Evolutionary conservation across 30 jellyfish, hydroid and myxozoan genomes (phyloP).

Genomic region (Turritopsis dohrnii): DNA sequence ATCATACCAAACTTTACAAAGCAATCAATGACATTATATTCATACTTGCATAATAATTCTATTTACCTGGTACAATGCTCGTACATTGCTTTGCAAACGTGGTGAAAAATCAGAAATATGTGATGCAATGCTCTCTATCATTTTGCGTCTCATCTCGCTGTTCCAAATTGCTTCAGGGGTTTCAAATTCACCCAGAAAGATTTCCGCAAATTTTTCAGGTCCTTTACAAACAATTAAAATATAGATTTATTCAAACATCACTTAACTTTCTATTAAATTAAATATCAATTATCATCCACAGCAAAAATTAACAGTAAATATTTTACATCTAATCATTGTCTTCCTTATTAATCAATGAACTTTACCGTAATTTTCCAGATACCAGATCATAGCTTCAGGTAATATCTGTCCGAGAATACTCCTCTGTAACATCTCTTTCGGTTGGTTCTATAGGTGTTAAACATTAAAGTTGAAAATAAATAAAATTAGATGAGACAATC

Average conservation of each 20-base stretch:
- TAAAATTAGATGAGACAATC: no score
- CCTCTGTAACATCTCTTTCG: constrained; percentile 61
- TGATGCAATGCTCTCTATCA: constrained; percentile 90
- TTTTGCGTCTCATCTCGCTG: constrained; percentile 91
- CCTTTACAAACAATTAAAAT: no score
- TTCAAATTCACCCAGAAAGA: constrained; percentile 89
- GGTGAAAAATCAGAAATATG: constrained; percentile 93
- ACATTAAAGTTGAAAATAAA: not conserved
- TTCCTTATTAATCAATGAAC: not conserved
- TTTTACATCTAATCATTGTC: not conserved
- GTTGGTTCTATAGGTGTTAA: constrained; percentile 28
- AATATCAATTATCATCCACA: no score
- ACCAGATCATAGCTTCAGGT: constrained; percentile 96
- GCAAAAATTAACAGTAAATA: no score
- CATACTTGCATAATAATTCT: no score
- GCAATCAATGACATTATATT: no score
- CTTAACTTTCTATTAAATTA: no score
- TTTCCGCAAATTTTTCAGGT: constrained; percentile 82
- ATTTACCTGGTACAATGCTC: constrained; percentile 91
- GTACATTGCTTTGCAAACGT: constrained; percentile 67
- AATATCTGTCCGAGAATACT: constrained; percentile 81
- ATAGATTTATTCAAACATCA: no score
- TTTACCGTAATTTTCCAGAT: constrained; percentile 86
- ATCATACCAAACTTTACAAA: no score
- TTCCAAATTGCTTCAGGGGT: constrained; percentile 98